A percentile compares a stretch with the other conserved stretches of the same genome.
phyloP scores from a whole-genome alignment of 2,113 vertebrate species.

The Danionella cerebrum region DNA sequence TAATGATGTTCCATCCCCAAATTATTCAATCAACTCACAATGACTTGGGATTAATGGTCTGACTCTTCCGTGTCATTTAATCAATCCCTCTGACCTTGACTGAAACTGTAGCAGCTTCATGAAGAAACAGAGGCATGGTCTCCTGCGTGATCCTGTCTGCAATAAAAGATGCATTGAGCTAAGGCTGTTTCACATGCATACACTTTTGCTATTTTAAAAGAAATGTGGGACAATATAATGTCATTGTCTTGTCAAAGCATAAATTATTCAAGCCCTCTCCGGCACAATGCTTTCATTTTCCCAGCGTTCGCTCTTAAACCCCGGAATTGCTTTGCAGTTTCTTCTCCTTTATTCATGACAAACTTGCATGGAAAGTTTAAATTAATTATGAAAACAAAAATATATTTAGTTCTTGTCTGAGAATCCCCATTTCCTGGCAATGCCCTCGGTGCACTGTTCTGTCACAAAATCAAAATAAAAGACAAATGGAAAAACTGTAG shows the following conservation, averaged over 20 bases:
- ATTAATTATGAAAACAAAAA: conserved; percentile 55
- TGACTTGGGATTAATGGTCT: not conserved
- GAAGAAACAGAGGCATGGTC: not conserved
- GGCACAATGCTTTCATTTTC: conserved; percentile 10
- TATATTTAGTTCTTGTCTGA: conserved; percentile 39
- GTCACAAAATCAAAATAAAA: conserved; percentile 28
- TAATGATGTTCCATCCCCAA: too few relatives aligned
- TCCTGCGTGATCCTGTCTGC: not conserved
- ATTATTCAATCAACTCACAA: not conserved
- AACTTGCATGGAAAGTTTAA: conserved; percentile 43
- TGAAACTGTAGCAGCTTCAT: not conserved
- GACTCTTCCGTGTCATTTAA: conserved; percentile 22
- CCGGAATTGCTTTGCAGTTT: conserved; percentile 29
- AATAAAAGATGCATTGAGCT: not conserved
- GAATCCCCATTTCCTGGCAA: conserved; percentile 29
- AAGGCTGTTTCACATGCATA: not conserved
- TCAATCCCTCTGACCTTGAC: conserved; percentile 13
- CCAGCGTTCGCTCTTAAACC: conserved; percentile 5
- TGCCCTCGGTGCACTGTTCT: conserved; percentile 28
- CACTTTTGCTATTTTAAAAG: conserved; percentile 15
- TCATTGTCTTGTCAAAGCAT: conserved; percentile 21
- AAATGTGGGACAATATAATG: conserved; percentile 35
- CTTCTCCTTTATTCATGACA: conserved; percentile 18
- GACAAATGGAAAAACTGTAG: conserved; percentile 33
- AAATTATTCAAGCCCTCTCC: conserved; percentile 26